A percentile compares a stretch with the other conserved stretches of the same genome.
These are phyloP conservation scores for Podarcis lilfordi DNA, from an alignment of 2,797 vertebrate species.

Conservation along the genomic window DNA sequence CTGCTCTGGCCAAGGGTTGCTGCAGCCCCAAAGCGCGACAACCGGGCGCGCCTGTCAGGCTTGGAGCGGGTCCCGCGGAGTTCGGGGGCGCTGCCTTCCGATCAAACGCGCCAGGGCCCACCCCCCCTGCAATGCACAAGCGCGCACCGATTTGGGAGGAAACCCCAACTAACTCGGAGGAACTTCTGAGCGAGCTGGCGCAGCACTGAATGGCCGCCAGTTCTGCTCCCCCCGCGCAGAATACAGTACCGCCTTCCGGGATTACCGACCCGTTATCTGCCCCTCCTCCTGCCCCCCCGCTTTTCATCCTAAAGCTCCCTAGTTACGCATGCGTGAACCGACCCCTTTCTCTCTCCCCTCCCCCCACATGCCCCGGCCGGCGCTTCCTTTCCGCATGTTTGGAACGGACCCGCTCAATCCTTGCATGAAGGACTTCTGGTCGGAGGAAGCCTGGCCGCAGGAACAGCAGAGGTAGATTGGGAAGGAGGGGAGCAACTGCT, in stretches of 20 bases:
- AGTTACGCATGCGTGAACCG: not conserved
- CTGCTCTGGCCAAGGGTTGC: too few relatives aligned
- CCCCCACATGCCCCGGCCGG: too few relatives aligned
- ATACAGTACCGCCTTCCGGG: not conserved
- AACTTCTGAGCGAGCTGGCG: not conserved
- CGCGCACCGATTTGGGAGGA: too few relatives aligned
- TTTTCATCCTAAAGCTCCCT: not conserved
- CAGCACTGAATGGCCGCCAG: not conserved
- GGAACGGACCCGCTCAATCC: too few relatives aligned
- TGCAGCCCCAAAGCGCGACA: too few relatives aligned
- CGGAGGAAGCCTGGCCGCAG: conserved; percentile 36
- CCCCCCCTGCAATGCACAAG: too few relatives aligned
- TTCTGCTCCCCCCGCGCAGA: not conserved
- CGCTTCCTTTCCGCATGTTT: not conserved
- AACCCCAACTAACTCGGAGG: not conserved
- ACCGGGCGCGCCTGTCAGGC: too few relatives aligned
- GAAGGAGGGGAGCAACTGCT: conserved; percentile 32
- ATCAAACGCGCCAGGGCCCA: not conserved
- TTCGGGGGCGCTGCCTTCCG: not conserved
- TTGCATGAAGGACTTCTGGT: not conserved
- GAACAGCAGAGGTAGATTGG: conserved; percentile 55
- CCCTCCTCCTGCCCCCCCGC: too few relatives aligned
- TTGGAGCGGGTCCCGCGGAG: not conserved
- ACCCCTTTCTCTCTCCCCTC: too few relatives aligned
- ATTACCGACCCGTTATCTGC: not conserved